Evolutionary conservation across 2,113 vertebrate species (phyloP).

Genomic region (Leiothrix lutea): DNA sequence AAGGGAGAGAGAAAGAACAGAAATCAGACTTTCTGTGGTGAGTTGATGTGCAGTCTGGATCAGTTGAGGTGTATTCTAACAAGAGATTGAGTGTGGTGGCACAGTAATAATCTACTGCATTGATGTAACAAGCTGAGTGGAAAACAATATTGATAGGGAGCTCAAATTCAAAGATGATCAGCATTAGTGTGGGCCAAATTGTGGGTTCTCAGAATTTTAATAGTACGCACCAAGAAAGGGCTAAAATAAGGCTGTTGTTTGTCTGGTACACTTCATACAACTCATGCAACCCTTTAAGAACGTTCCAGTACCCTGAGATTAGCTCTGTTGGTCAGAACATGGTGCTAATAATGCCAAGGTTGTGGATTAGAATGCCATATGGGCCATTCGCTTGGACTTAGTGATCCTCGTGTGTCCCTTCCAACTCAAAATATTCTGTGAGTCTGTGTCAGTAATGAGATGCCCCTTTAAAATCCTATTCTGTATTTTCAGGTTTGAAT

Average conservation of each 20-base stretch:
- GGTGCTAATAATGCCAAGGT: neutral
- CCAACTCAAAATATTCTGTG: neutral
- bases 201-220: neutral
- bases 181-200: neutral
- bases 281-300: neutral
- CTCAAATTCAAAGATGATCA: neutral
- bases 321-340: neutral
- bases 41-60: neutral
- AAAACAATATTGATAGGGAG: neutral
- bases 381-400: neutral
- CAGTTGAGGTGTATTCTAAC: neutral
- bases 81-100: neutral
- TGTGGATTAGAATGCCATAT: neutral
- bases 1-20: neutral
- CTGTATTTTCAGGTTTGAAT: neutral
- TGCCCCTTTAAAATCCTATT: neutral
- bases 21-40: neutral
- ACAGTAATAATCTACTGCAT: neutral
- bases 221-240: neutral
- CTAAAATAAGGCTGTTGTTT: neutral
- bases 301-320: neutral
- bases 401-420: neutral
- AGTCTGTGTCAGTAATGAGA: neutral
- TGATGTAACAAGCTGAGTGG: neutral
- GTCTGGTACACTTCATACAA: neutral